Evolutionary conservation across 2,797 vertebrate genomes (phyloP).

Genomic region (Meriones psammophilus): DNA sequence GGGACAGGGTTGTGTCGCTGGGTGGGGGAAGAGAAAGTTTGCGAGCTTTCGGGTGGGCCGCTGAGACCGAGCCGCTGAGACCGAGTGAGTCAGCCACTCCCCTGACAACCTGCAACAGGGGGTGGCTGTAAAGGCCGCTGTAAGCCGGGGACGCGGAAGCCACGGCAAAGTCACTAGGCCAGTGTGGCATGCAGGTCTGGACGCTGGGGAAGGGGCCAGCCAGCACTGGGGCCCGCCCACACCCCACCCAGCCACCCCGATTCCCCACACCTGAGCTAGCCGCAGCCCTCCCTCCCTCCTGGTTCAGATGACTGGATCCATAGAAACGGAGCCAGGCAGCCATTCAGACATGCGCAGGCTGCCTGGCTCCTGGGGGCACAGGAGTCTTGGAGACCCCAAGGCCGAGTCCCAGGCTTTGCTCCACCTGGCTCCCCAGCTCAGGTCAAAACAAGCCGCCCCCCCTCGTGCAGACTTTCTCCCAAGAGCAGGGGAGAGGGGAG

Average conservation of each 20-base stretch:
- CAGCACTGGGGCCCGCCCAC: not conserved
- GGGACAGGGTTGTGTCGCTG: not conserved
- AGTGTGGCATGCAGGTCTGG: not conserved
- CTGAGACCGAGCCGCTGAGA: too few relatives aligned
- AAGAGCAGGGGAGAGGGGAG: not conserved
- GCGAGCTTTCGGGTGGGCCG: not conserved
- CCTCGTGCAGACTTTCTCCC: not conserved
- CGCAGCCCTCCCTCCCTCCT: not conserved
- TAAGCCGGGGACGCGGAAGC: not conserved
- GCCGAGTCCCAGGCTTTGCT: not conserved
- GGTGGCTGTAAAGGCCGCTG: too few relatives aligned
- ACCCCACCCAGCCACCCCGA: not conserved
- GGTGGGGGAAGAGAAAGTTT: not conserved
- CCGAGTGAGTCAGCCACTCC: too few relatives aligned
- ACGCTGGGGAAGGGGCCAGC: not conserved
- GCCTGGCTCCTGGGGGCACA: not conserved
- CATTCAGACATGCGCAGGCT: not conserved
- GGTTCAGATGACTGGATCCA: too few relatives aligned
- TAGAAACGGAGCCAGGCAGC: not conserved
- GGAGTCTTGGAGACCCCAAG: not conserved
- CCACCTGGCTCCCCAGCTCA: not conserved
- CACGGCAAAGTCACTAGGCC: not conserved
- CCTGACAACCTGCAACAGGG: not conserved
- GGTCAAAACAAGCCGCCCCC: not conserved
- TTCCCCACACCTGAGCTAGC: not conserved